A percentile compares a stretch with the other conserved stretches of the same genome.
Evolutionary conservation across 2,888 invertebrate genomes (phyloP).

Genomic region (Rugalucina vietnamica): DNA sequence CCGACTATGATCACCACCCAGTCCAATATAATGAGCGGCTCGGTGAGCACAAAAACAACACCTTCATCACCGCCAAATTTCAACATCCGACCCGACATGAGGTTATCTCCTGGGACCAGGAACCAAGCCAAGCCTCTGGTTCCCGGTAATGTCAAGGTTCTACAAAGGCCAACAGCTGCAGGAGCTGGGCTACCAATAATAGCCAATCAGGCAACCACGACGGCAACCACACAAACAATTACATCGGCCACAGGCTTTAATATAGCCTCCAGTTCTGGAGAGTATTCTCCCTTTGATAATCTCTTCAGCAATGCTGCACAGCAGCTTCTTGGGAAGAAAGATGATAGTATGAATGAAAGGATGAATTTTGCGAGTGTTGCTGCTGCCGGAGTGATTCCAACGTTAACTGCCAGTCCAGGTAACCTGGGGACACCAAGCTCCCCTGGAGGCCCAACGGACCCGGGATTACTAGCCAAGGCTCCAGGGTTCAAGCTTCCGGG

Average conservation of each 20-base stretch:
- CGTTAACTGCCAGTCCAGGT: slow-evolving; percentile 59
- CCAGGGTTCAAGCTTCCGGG: slow-evolving; percentile 82
- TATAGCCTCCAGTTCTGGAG: slow-evolving; percentile 85
- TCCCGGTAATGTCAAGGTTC: slow-evolving; percentile 63
- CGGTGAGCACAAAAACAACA: slow-evolving; percentile 59
- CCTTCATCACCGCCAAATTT: slow-evolving; percentile 67
- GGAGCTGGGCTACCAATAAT: slow-evolving; percentile 72
- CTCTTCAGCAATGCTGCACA: slow-evolving; percentile 87
- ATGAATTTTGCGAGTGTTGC: slow-evolving; percentile 90
- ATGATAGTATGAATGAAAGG: slow-evolving; percentile 81
- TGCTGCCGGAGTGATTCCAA: slow-evolving; percentile 86
- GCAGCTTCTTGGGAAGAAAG: slow-evolving; percentile 79
- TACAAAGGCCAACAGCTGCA: slow-evolving; percentile 62
- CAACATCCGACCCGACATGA: slow-evolving; percentile 56
- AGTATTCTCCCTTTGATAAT: slow-evolving; percentile 95
- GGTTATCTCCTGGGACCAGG: slow-evolving; percentile 33
- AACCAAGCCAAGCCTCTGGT: slow-evolving; percentile 44
- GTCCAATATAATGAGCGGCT: slow-evolving; percentile 56
- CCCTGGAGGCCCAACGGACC: slow-evolving; percentile 64
- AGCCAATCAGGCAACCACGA: slow-evolving; percentile 57
- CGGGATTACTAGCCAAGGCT: slow-evolving; percentile 83
- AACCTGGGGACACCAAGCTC: slow-evolving; percentile 60
- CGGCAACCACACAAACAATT: slow-evolving; percentile 56
- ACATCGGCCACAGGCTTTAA: slow-evolving; percentile 44
- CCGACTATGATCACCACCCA: slow-evolving; percentile 62